Percentiles rank a stretch among this genome's conserved stretches.
phyloP scores from a whole-genome alignment of 2,113 vertebrate species.

The Chlamydotis undulata region DNA sequence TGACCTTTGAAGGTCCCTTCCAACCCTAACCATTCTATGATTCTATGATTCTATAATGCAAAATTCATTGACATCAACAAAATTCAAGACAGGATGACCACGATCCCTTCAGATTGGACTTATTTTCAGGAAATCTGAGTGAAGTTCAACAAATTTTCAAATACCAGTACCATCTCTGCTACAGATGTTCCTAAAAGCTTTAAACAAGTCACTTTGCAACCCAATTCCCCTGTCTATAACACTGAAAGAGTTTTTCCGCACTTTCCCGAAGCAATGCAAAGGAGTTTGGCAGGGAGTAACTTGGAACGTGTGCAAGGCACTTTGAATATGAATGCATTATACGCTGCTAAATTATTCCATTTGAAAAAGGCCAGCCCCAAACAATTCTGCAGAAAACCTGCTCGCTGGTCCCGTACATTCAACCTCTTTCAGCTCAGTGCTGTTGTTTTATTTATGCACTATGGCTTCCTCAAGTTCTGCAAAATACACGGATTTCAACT shows the following conservation, averaged over 20 bases:
- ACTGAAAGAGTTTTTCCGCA: fast-evolving
- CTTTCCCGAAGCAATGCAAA: background rate
- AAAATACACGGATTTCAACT: background rate
- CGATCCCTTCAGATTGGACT: too few species aligned
- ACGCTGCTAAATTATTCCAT: background rate
- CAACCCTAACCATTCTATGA: too few species aligned
- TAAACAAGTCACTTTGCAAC: background rate
- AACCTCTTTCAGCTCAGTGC: background rate
- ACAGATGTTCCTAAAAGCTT: background rate
- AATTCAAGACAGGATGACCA: background rate
- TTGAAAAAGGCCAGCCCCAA: background rate
- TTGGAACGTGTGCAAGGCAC: background rate
- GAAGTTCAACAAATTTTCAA: background rate
- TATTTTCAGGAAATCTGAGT: background rate
- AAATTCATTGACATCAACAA: background rate
- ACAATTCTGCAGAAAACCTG: background rate
- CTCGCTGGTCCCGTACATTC: background rate
- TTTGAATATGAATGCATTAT: background rate
- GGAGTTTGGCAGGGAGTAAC: background rate
- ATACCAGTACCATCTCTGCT: background rate
- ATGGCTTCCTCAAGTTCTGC: background rate
- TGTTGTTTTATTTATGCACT: background rate
- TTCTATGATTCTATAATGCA: background rate
- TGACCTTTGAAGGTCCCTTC: too few species aligned
- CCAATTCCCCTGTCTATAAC: background rate